Percentiles rank a stretch among this genome's conserved stretches.
These are phyloP conservation scores for Mellivora capensis DNA, from an alignment of 2,113 vertebrate genomes.

Conservation along the genomic window DNA sequence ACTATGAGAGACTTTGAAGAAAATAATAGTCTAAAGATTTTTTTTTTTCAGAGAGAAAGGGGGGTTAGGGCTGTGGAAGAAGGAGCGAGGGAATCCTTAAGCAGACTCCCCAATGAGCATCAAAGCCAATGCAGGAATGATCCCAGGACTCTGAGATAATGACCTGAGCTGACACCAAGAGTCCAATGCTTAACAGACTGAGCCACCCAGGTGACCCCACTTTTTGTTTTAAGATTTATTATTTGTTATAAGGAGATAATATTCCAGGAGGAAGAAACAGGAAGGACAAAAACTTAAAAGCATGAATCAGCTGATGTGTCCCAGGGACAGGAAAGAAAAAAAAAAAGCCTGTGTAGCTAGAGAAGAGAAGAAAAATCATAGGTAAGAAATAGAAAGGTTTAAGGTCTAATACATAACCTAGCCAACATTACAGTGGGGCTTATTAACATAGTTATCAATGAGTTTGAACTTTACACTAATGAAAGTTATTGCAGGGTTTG, in stretches of 20 bases:
- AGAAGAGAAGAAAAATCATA: background rate
- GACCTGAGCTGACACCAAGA: background rate
- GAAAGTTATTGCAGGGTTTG: background rate
- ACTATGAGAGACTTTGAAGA: background rate
- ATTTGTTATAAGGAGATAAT: background rate
- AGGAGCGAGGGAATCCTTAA: background rate
- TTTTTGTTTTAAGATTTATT: background rate
- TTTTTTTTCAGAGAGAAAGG: background rate
- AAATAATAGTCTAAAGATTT: background rate
- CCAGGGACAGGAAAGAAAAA: background rate
- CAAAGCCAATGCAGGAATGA: background rate
- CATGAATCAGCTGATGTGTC: background rate
- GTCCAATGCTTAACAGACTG: background rate
- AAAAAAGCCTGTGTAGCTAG: background rate
- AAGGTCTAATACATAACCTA: background rate
- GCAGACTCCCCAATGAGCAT: background rate
- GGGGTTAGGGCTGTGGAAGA: background rate
- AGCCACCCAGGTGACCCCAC: background rate
- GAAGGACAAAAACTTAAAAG: background rate
- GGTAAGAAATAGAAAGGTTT: background rate
- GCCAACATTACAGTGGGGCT: background rate
- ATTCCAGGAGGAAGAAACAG: background rate
- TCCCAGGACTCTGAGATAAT: background rate
- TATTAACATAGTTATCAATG: background rate
- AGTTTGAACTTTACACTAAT: background rate